Evolutionary conservation across 2,113 vertebrate genomes (phyloP), one percentile per base, ranked within the genome.

Genomic region (Erpornis zantholeuca): DNA sequence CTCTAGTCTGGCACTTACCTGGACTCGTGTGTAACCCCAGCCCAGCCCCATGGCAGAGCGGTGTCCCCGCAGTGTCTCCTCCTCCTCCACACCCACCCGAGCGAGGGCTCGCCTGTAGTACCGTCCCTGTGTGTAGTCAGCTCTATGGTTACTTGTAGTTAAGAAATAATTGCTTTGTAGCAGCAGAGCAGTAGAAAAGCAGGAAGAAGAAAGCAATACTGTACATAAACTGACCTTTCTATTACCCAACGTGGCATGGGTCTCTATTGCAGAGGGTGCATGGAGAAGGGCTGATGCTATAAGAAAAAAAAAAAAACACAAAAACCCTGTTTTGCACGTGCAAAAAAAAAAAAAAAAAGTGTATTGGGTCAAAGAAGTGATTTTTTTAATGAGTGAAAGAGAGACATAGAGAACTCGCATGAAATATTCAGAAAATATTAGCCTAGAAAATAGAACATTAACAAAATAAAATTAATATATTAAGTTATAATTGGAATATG

Each of bases 401-500:
- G 92, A 98, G 95, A 97, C 96, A 50, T 96, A 98, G 96, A 97
- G 96, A 97, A 96, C 91, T 94, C 96, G 98, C 98, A 98, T 98
- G 98, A 98, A 97, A 96, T 98, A 97, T 91, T 98, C 97, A 97
- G 95, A 98, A 97, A 97, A 97, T 98, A 98, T 97, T 98, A 98
- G 97, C 97, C 98, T 98, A 98, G 97, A 95, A 97, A 96, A 98
- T 97, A 98, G 98, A 98, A 95, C 97, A 87, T 98, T 98, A 98
- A 98, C 97, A 96, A 98, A 98, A 77, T 97, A 97, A 98, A 98
- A 97, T 96, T 98, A 98, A 98, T 98, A 98, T 98, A 98, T 98
- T 98, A 98, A 98, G 98, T 98, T 98, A 98, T 98, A 97, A 98
- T 98, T 98, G 98, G 98, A 96, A 97, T 95, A 98, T 98, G 97